Percentiles rank a stretch among this genome's conserved stretches.
Conservation (phyloP, 23 tunicate genomes). For the Ascidia mentula region DNA sequence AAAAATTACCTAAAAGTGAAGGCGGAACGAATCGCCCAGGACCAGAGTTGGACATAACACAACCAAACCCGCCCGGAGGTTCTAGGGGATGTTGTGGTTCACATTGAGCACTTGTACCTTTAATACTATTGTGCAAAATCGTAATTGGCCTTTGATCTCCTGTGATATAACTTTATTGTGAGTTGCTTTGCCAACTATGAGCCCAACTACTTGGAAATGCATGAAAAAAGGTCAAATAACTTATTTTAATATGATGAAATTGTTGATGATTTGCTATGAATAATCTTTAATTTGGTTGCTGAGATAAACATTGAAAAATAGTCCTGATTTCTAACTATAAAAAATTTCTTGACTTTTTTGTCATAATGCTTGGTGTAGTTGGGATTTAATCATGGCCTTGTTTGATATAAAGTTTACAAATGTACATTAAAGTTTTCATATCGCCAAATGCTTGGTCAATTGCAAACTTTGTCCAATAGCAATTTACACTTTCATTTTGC, state of each 20-base stretch:
- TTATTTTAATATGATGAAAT: neutral
- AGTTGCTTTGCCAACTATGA: neutral
- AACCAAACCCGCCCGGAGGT: slow-evolving; percentile 1
- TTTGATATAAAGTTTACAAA: neutral
- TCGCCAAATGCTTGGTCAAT: neutral
- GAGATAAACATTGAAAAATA: no score
- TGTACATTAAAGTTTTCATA: neutral
- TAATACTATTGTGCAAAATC: slow-evolving; percentile 2
- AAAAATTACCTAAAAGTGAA: slow-evolving; percentile 58
- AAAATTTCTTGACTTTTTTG: no score
- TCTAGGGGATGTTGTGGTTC: neutral
- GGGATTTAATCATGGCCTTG: neutral
- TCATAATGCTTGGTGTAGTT: neutral
- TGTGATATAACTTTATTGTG: slow-evolving; percentile 5
- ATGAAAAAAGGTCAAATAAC: neutral
- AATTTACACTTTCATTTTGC: neutral
- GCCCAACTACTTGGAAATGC: no score
- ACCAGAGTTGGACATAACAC: slow-evolving; percentile 3
- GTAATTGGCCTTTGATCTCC: slow-evolving; percentile 1
- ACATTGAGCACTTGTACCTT: neutral
- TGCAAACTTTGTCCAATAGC: neutral
- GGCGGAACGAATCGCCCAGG: slow-evolving; percentile 10
- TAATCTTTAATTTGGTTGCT: no score
- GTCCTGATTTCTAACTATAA: no score
- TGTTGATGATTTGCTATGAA: neutral